Conservation (phyloP, 2,797 vertebrate genomes). For the Micrastur ruficollis region DNA sequence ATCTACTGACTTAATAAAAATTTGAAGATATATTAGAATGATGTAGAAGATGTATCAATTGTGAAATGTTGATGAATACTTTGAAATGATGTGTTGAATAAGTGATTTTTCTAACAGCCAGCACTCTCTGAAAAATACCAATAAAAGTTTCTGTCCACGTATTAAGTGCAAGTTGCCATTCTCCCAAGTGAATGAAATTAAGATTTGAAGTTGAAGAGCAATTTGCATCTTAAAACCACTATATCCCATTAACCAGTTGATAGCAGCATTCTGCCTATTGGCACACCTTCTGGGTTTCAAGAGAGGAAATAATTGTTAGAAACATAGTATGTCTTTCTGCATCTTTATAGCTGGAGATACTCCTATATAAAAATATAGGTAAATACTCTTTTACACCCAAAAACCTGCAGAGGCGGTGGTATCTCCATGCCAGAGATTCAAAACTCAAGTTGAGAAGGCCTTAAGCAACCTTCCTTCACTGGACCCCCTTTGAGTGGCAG, state of each 20-base stretch:
- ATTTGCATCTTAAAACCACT: slow-evolving; percentile 17
- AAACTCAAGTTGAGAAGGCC: neutral
- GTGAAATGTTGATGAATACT: neutral
- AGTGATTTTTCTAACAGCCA: neutral
- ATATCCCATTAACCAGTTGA: neutral
- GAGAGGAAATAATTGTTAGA: neutral
- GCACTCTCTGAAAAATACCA: neutral
- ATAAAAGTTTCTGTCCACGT: neutral
- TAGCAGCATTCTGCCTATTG: neutral
- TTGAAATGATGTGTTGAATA: neutral
- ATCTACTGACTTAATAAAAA: neutral
- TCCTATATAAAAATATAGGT: neutral
- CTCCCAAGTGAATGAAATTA: neutral
- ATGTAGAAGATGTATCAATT: neutral
- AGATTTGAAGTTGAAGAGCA: slow-evolving; percentile 3
- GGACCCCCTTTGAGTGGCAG: neutral
- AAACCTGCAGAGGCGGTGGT: fast-evolving
- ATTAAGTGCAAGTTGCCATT: neutral
- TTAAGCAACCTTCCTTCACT: fast-evolving
- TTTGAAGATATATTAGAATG: neutral
- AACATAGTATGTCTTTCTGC: neutral
- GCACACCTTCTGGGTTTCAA: neutral
- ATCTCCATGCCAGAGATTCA: neutral
- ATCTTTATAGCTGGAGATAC: neutral
- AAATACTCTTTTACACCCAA: neutral